Evolutionary conservation across 2,888 invertebrate genomes (phyloP), one percentile per base, ranked within the genome.

Genomic region (Entomobrya multifasciata): DNA sequence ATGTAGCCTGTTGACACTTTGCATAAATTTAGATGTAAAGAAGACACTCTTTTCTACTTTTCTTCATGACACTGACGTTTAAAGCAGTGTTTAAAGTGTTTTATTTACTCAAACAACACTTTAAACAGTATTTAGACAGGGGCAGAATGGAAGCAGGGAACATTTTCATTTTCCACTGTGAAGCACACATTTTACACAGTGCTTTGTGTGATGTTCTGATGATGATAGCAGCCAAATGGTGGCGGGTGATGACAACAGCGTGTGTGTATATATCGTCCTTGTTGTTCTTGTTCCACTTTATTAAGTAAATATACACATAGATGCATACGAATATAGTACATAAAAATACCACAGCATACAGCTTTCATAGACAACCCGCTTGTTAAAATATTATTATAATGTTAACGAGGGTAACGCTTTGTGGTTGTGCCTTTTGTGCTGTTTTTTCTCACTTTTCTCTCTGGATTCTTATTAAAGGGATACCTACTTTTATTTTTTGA

Each of bases 1-100:
- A 70, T 76, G 74, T 78, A 78, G 78, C 84, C 84, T 85, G 84
- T 85, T 85, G 84, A 85, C 84, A 85, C 84, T 85, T 85, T 85
- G 84, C 77, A 84, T 78, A 85, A 85, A 85, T 85, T 78, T 47
- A 49, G 55, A 80, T 70, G 80, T 70, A 47, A 55, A 60, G 77
- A 57, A 78, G 62, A 65, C 78, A 65, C 55, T 76, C 83, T 49
- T 70, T 70, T 49, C 70, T 49, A 65, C 67, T 84, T 84, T 67
- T 85, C 78, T 85, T 85, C 78, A 70, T 72, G 78, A 78, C 84
- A 77, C 65, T 85, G 78, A 78, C 60, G 84, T 77, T 78, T 72
- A 78, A 76, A 84, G 83, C 67, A 76, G 52, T 67, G 78, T 78
- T 70, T 77, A 74, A 70, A 78, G 84, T 85, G 84, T 62, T 77